Evolutionary conservation across 1,140 invertebrate species (phyloP).

Genomic region (Medauroidea extradentata): DNA sequence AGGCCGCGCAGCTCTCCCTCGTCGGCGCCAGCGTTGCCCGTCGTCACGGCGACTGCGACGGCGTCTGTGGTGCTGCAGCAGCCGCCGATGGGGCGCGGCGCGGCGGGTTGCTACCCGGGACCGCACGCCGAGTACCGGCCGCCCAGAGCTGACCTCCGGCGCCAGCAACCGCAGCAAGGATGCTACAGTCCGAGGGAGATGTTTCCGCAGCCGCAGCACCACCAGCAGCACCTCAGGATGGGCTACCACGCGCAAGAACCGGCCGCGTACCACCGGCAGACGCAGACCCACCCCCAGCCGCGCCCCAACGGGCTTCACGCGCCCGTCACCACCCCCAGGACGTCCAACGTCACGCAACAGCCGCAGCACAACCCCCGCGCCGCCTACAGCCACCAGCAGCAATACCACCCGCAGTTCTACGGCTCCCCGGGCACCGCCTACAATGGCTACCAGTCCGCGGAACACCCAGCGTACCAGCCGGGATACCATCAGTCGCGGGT

Average conservation of each 20-base stretch:
- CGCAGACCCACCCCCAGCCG: slow-evolving; percentile 5
- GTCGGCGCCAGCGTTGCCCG: slow-evolving; percentile 18
- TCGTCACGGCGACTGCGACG: slow-evolving; percentile 15
- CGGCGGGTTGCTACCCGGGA: neutral
- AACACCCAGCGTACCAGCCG: slow-evolving; percentile 27
- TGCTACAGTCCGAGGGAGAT: slow-evolving; percentile 10
- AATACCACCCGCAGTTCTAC: neutral
- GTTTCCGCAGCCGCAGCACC: slow-evolving; percentile 7
- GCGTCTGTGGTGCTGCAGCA: slow-evolving; percentile 14
- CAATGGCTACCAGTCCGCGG: slow-evolving; percentile 37
- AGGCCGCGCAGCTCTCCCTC: slow-evolving; percentile 22
- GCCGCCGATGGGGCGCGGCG: slow-evolving; percentile 7
- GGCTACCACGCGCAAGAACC: slow-evolving; percentile 37
- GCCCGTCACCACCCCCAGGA: slow-evolving; percentile 28
- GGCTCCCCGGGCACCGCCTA: slow-evolving; percentile 5
- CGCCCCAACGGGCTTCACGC: slow-evolving; percentile 25
- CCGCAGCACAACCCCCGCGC: slow-evolving; percentile 12
- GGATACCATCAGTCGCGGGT: neutral
- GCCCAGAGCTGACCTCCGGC: neutral
- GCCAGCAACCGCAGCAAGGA: neutral
- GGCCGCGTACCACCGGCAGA: slow-evolving; percentile 2
- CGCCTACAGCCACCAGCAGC: neutral
- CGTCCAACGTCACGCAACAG: slow-evolving; percentile 38
- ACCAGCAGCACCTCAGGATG: slow-evolving; percentile 15
- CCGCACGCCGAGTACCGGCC: neutral